Base-by-base conservation (phyloP, 2,888 invertebrate species). In the Fissipunctia ypsillon region DNA sequence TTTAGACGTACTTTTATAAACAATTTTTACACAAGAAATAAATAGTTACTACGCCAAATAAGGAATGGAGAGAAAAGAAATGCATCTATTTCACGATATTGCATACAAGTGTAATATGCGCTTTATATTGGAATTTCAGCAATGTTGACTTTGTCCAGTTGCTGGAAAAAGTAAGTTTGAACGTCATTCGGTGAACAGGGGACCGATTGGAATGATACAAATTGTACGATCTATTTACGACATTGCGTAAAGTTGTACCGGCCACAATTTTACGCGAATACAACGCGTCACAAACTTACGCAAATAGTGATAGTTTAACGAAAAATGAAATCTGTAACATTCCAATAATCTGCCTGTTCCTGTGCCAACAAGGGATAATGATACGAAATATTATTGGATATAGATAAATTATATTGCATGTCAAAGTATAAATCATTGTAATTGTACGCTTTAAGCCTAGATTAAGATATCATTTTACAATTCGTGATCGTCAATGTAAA, bases 351-450 rank as follows among this genome's bases (percentile, higher is more conserved):
- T 67, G 1, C 65, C 79, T 56, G 50, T 76, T 54, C 41, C 41
- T 63, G 76, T 75, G 78, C 73, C 56, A 72, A 63, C 43, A 66
- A 78, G 87, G 89, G 80, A 73, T 76, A 89, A 88, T 89, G 85
- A 90, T 89, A 90, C 87, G 82, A 90, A 86, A 83, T 81, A 72
- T 84, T 76, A 85, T 75, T 80, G 81, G 86, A 83, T 82, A 87
- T 84, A 86, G 83, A 84, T 84, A 88, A 90, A 88, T 88, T 91
- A 91, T 92, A 92, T 91, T 92, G 91, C 89, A 91, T 90, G 91
- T 91, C 91, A 92, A 91, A 87, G 78, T 88, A 90, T 91, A 91
- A 91, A 92, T 86, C 87, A 88, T 87, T 88, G 87, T 86, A 84
- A 87, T 85, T 88, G 86, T 87, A 86, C 83, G 87, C 90, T 90